These are phyloP conservation scores for Emmelina monodactyla DNA, from an alignment of 2,888 invertebrate species.

Conservation along the genomic window DNA sequence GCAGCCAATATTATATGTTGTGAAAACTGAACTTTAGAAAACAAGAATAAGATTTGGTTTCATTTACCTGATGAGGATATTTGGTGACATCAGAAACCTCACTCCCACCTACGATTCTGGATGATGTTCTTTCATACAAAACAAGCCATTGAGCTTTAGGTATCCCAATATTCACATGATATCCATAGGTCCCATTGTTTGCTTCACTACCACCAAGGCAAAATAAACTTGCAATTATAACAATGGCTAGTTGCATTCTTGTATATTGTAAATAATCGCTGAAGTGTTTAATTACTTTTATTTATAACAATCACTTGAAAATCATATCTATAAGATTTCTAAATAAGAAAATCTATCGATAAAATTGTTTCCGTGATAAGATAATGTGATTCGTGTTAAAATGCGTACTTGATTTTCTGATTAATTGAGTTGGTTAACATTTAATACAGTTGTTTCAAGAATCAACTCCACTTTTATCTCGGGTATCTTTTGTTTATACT, in stretches of 20 bases:
- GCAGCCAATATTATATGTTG: too few relatives aligned
- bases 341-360: neutral
- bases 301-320: neutral
- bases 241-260: slow-evolving; percentile 13
- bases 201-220: too few relatives aligned
- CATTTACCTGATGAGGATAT: slow-evolving; percentile 32
- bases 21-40: too few relatives aligned
- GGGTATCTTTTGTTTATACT: too few relatives aligned
- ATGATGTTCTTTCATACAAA: slow-evolving; percentile 15
- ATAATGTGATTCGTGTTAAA: too few relatives aligned
- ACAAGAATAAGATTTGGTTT: neutral
- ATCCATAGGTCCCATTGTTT: slow-evolving; percentile 20
- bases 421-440: too few relatives aligned
- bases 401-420: too few relatives aligned
- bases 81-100: slow-evolving; percentile 20
- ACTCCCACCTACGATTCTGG: slow-evolving; percentile 33
- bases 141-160: slow-evolving; percentile 24
- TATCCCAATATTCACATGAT: slow-evolving; percentile 32
- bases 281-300: neutral
- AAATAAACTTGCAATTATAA: too few relatives aligned
- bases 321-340: neutral
- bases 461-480: too few relatives aligned
- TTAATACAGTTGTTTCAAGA: too few relatives aligned
- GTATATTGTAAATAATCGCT: neutral
- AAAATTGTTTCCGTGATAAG: too few relatives aligned